Evolutionary conservation across 1,140 invertebrate species (phyloP), one percentile per base, ranked within the genome.

Genomic region (Drosophila pandora): DNA sequence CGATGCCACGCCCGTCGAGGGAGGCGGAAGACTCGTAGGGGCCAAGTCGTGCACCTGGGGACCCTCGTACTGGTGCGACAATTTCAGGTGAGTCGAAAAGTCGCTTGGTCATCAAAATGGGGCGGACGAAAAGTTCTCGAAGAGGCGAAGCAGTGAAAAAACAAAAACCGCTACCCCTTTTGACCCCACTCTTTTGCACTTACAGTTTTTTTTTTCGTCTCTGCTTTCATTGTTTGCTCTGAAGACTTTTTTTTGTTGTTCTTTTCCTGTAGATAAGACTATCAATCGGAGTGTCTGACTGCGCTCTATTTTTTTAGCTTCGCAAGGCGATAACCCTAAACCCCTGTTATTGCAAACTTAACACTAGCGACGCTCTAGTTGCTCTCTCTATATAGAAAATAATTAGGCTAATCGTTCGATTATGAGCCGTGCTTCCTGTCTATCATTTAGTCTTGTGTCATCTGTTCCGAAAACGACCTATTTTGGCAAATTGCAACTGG

Each of bases 61-160:
- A 23, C 96, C 96, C n/a, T 93, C 94, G 0, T 97, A 95, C 76
- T 97, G 96, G 96, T 97, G 96, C 92, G 93, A 94, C 50, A 96
- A 96, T 84, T 92, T 97, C 71, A 95, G 94, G 95, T 91, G 52
- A 88, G 84, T 87, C 95, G 76, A 37, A 58, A 82, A 81, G 82
- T 25, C 53, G 67, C 60, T 49, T 59, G 70, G 60, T 77, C 58
- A 77, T 56, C 56, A 37, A 23, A 39, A 47, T 9, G 17, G 43
- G 17, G 13, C 6, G 10, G 32, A 23, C n/a, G 28, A 68, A 69
- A 69, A 69, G 28, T 68, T 69, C 65, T 57, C 28, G 50, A 53
- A 68, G 59, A 9, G 9, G 34, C 22, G 34, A n/a, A 23, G 25
- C 28, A 41, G 25, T 22, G 21, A 9, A 41, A 17, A 22, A 55